Evolutionary conservation across 2,888 invertebrate genomes (phyloP), one percentile per base, ranked within the genome.

Genomic region (Ophioninae sp.): DNA sequence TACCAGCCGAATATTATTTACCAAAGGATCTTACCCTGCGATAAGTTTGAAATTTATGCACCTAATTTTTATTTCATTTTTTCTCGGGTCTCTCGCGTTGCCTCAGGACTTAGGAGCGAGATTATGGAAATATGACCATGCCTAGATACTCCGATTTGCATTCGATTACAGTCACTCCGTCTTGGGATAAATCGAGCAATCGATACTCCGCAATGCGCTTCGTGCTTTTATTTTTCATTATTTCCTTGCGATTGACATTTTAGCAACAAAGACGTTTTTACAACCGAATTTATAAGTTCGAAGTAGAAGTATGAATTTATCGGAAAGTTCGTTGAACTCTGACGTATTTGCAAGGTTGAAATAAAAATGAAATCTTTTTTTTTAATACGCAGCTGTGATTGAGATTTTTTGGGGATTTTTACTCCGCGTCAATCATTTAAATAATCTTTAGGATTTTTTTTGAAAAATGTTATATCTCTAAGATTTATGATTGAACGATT

Each of bases 11-110:
- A 83, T 83, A 83, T 83, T 83, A 79, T 79, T 79, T 79, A 79
- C 72, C 72, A 56, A 79, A 76, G 23, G 72, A 76, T 76, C 75
- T 79, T 68, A 61, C 41, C 68, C 78, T 39, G 79, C 22, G 44
- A 67, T 79, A 76, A 79, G 78, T 83, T 83, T 76, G 13, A 39
- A 79, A 83, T 79, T 83, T 79, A 83, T 83, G 79, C 79, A 63
- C 23, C 79, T 76, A 83, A 79, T 79, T 75, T 83, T 67, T 75
- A 69, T 67, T 63, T 63, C 67, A 37, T 59, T 71, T 65, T 51
- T 51, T 22, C 37, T 73, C 69, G 22, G 44, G 51, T 63, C 61
- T 67, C 61, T 64, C 23, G 51, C 63, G 37, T 64, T 56, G 69
- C 78, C 78, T 71, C 65, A 44, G 9, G 67, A 76, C 75, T 71